Base-by-base conservation (phyloP, 2,888 invertebrate species). In the Yponomeuta plumbellus region DNA sequence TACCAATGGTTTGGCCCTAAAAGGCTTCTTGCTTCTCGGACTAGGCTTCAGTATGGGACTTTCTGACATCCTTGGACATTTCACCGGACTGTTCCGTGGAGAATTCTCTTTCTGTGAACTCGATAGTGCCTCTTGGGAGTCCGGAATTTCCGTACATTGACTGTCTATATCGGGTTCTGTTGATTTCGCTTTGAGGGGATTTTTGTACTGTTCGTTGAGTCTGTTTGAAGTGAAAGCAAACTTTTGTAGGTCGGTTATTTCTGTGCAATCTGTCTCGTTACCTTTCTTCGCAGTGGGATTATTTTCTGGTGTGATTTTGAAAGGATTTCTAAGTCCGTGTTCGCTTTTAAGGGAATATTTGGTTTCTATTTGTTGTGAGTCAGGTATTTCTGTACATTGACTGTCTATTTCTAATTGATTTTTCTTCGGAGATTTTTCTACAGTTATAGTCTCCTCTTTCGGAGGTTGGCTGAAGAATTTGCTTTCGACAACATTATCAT, bases 401-500 rank as follows among this genome's bases (percentile, higher is more conserved):
- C 73, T 74, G 59, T 78, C 76, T 4, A 77, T 74, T 68, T 70
- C 72, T n/a, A 34, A 69, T 22, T 67, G 70, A 22, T 67, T 70
- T 10, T 69, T 69, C 68, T 68, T 69, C 59, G 71, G 71, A 66
- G 72, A 68, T 62, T 77, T 69, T 74, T 75, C 68, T 71, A 80
- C 68, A 21, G 61, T 44, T 52, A 26, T 61, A 5, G 34, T 34
- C 26, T 34, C 61, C 17, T 34, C 34, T n/a, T 17, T 17, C 11
- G 21, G 21, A 63, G 79, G 78, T 0, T 77, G 67, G 67, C 77
- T 78, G 73, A 94, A 94, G 77, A 93, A 94, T 67, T 93, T 92
- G 73, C 94, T 94, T 73, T 92, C 92, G 4, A 94, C 91, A n/a
- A 92, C 79, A 74, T 86, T 81, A 65, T 81, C 76, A 66, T 83